Base-by-base conservation (phyloP, 2,888 invertebrate genomes). In the Hirtodrosophila alboralis region DNA sequence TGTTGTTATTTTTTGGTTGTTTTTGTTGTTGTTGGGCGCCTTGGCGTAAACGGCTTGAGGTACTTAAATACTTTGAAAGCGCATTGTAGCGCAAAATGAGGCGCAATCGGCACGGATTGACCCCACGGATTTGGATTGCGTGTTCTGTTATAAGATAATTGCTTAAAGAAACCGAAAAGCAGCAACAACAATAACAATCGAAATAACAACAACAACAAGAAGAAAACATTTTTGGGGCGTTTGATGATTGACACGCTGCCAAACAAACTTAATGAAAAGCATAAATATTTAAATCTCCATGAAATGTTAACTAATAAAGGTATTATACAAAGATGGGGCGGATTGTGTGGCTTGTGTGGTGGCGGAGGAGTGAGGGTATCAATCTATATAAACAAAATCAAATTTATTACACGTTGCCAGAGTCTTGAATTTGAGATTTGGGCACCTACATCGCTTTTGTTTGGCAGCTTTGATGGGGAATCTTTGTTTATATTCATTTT, bases 81-180 rank as follows among this genome's bases (percentile, higher is more conserved):
- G 80, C 85, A 81, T 68, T 78, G 85, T 83, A 78, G 80, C 80
- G 85, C 79, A 73, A 81, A 84, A 81, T 84, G 80, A 71, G 83
- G 60, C 65, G 45, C 58, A 71, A 72, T 67, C 71, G 68, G 65
- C 83, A 72, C 61, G 61, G 78, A 81, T 80, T 80, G 85, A 84
- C 83, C 83, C 83, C 65, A 60, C 51, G 60, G 59, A 70, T 75
- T 54, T 48, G 60, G 59, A 70, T 75, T 54, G 70, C 58, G 74
- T 65, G 75, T 75, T 79, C 38, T 65, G 53, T 75, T 66, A 71
- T 60, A 49, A 68, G 85, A 84, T 81, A 81, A 81, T 84, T 83
- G 80, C 80, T 83, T 70, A 47, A 84, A 77, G 59, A 52, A 63
- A 62, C 71, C 10, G 23, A 36, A 44, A 58, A 47, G 41, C 58